Evolutionary conservation across 1,140 invertebrate genomes (phyloP), one percentile per base, ranked within the genome.

Genomic region (Charaxes varanes): DNA sequence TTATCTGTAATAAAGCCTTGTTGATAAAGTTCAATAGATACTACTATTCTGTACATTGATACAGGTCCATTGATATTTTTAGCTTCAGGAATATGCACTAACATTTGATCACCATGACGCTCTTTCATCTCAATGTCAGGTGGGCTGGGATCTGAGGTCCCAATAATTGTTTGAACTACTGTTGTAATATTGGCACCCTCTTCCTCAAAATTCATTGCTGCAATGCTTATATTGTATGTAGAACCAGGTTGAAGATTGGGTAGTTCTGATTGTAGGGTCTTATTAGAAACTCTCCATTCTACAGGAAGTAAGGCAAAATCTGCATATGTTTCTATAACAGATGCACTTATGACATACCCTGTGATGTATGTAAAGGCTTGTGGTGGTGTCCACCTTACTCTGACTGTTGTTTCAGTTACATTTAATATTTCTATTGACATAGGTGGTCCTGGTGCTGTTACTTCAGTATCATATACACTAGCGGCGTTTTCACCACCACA

Each of bases 61-160:
- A 94, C 81, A 1, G 93, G 93, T 2, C 93, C 93, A 72, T 91
- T 92, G 27, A 91, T 87, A 73, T 93, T 93, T 15, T 62, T 83
- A 0, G 89, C 87, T 32, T 87, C 72, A 10, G 86, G 67, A 2
- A 94, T 68, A 53, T 87, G 73, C 7, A 94, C 86, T 1, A 85
- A 86, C 41, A 93, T 88, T 35, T 85, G 87, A 30, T 80, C 84
- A 2, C 86, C 84, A 6, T 77, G 83, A 33, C 84, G 84, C 14
- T 86, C 82, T 1, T 90, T 42, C n/a, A 94, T 84, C 53, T 85
- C 79, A 2, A 93, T 90, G 17, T 85, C 74, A 1, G 67, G 62
- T 8, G 92, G 92, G 22, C 68, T 70, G 0, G 89, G 88, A 59
- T 91, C 88, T 3, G 92, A 92, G 11, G 87, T 87, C 33, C 90